phyloP scores from a whole-genome alignment of 2,888 invertebrate species.

The Desoria tigrina region DNA sequence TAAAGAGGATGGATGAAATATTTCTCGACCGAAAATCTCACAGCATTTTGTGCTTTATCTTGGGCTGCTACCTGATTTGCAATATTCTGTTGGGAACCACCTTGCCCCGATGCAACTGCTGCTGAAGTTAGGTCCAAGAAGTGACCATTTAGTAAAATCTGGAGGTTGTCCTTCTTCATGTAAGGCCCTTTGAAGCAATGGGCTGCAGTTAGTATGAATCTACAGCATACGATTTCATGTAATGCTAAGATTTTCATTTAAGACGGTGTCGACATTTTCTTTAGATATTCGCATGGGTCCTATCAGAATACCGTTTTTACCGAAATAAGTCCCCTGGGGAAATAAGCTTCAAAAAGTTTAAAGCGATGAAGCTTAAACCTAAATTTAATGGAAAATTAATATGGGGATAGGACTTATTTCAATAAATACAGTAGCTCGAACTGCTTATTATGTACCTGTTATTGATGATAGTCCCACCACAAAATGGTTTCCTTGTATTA shows the following conservation, averaged over 20 bases:
- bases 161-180: constrained; percentile 39
- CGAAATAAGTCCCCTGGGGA: no score
- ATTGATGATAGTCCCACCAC: constrained; percentile 42
- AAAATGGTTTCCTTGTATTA: constrained; percentile 46
- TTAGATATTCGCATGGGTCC: no score
- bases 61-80: neutral
- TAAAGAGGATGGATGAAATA: constrained; percentile 47
- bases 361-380: no score
- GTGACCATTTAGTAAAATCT: constrained; percentile 42
- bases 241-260: no score
- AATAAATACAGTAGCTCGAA: no score
- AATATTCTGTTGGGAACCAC: neutral
- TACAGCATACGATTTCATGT: no score
- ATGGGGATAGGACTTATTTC: no score
- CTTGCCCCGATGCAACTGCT: constrained; percentile 25
- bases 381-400: no score
- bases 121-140: constrained; percentile 38
- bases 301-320: no score
- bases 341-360: no score
- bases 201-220: constrained; percentile 33
- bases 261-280: no score
- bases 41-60: constrained; percentile 30
- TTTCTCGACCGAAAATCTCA: constrained; percentile 38
- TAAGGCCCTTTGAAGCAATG: constrained; percentile 44
- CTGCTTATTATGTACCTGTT: constrained; percentile 9